These are phyloP conservation scores for Datnioides undecimradiatus DNA, from an alignment of 2,113 vertebrate species.

Conservation along the genomic window DNA sequence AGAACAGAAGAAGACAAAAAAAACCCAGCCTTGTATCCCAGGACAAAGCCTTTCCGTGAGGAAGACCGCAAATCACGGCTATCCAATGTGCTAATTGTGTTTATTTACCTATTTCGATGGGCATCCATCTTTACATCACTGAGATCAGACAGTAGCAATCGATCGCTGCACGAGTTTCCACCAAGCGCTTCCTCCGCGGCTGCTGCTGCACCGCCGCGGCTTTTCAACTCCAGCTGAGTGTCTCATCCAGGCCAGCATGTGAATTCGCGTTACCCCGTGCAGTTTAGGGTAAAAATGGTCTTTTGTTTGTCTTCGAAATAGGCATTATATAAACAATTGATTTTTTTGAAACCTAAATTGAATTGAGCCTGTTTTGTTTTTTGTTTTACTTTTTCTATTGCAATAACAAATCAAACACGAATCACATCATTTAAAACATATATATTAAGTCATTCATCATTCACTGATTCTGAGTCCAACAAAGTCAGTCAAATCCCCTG, in stretches of 20 bases:
- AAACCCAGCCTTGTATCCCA: not conserved
- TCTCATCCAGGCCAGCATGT: slow-evolving; percentile 11
- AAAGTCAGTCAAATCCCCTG: not conserved
- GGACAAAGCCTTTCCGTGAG: not conserved
- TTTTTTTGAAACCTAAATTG: not conserved
- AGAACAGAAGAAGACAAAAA: not conserved
- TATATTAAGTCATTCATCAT: too few species aligned
- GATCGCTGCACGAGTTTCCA: slow-evolving; percentile 63
- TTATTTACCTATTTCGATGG: slow-evolving; percentile 81
- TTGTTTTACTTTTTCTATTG: not conserved
- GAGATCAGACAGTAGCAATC: slow-evolving; percentile 81
- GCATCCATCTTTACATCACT: slow-evolving; percentile 81
- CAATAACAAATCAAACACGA: not conserved
- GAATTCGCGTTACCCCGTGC: not conserved
- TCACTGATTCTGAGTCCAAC: not conserved
- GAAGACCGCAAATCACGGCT: not conserved
- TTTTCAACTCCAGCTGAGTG: not conserved
- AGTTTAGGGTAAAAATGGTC: not conserved
- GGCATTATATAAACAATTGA: not conserved
- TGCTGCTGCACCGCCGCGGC: slow-evolving; percentile 16
- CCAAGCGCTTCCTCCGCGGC: slow-evolving; percentile 35
- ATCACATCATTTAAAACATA: not conserved
- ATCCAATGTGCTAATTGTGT: slow-evolving; percentile 59
- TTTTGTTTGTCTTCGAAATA: not conserved
- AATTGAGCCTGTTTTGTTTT: not conserved